A percentile compares a stretch with the other conserved stretches of the same genome.
phyloP scores from a whole-genome alignment of 2,113 vertebrate genomes.

The Corythaeola cristata region DNA sequence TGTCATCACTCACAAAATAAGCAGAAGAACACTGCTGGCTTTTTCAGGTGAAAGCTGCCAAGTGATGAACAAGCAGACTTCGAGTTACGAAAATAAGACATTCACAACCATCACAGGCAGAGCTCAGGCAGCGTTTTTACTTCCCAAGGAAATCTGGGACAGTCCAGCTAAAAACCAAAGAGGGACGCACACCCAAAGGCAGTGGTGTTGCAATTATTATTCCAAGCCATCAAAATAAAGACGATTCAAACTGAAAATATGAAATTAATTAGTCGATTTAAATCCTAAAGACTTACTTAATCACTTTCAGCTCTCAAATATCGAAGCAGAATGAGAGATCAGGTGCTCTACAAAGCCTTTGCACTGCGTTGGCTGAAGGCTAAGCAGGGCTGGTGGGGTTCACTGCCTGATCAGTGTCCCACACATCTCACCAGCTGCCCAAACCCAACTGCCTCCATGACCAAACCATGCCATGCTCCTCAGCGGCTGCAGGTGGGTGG shows the following conservation, averaged over 20 bases:
- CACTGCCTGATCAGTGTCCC: neutral
- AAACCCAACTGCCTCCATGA: neutral
- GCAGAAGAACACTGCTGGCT: neutral
- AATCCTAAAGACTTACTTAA: neutral
- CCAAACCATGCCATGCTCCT: accelerated
- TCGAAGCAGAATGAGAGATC: neutral
- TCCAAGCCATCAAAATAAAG: neutral
- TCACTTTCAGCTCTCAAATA: neutral
- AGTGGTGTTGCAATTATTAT: neutral
- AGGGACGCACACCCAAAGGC: neutral
- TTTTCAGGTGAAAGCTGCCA: neutral
- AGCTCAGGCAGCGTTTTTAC: neutral
- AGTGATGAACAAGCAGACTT: neutral
- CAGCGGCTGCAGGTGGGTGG: accelerated
- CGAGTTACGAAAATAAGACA: neutral
- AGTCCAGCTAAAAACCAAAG: neutral
- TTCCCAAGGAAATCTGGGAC: neutral
- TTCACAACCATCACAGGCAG: neutral
- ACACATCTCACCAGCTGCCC: neutral
- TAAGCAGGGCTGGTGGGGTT: neutral
- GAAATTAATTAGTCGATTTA: neutral
- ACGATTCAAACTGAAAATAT: neutral
- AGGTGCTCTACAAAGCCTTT: neutral
- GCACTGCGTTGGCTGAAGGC: neutral
- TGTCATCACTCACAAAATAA: neutral